Conservation (phyloP, 2,113 vertebrate genomes). For the Fregetta grallaria region DNA sequence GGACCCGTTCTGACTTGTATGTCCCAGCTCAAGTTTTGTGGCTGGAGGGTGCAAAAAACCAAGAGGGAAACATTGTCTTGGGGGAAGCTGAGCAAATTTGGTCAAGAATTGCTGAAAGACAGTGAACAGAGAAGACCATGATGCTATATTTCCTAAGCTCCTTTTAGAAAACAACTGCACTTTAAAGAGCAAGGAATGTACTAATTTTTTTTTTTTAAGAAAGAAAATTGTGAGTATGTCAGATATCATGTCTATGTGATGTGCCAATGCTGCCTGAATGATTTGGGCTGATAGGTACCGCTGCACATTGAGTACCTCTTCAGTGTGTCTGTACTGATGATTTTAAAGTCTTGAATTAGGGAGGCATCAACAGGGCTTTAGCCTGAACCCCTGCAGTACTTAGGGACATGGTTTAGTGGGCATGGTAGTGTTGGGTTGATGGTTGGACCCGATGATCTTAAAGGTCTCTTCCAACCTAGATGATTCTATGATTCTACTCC, state of each 20-base stretch:
- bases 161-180: background rate
- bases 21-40: background rate
- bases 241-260: background rate
- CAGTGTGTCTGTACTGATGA: fast-evolving
- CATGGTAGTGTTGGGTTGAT: too few relatives aligned
- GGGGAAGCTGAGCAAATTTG: background rate
- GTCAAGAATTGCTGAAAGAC: background rate
- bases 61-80: background rate
- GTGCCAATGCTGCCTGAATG: background rate
- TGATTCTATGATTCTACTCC: too few relatives aligned
- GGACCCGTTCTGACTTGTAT: background rate
- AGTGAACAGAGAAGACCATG: background rate
- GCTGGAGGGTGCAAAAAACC: background rate
- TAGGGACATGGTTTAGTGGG: too few relatives aligned
- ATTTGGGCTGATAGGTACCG: background rate
- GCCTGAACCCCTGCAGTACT: background rate
- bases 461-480: too few relatives aligned
- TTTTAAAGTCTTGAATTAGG: background rate
- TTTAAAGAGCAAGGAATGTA: background rate
- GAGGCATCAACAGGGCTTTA: background rate
- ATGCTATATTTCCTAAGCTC: background rate
- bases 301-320: fast-evolving
- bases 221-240: background rate
- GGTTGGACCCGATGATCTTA: too few relatives aligned
- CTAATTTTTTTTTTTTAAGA: background rate